Base-by-base conservation (phyloP, 2,113 vertebrate species). In the Verasper variegatus region DNA sequence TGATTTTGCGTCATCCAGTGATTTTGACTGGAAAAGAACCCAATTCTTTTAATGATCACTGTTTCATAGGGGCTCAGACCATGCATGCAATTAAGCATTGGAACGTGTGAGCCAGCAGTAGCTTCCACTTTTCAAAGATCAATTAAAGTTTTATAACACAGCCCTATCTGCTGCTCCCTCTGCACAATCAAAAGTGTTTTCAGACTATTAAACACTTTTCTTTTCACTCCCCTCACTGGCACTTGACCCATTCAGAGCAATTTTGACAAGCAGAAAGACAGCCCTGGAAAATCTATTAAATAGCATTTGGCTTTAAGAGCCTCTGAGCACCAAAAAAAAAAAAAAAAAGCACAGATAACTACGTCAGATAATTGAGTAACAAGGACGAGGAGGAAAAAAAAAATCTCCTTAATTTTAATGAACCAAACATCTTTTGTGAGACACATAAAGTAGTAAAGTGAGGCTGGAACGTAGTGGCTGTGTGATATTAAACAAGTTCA, bases 261-360 rank as follows among this genome's bases (percentile, higher is more conserved):
- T 92, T 95, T 93, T 89, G 92, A 92, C 86, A 78, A 90, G 87
- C 83, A 87, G 74, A 90, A 81, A 90, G 87, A 94, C 86, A 92
- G 87, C 72, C 80, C 81, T 11, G 92, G 94, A 94, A 94, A 95
- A 94, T 93, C 93, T 93, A 92, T 93, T 94, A 94, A 94, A 93
- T 81, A 88, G 68, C 59, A 75, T 89, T 87, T 81, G 67, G 80
- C 84, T 91, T 89, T 91, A 92, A 86, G 83, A 89, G 84, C 57
- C 85, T 80, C 62, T 70, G 68, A 75, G 76, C 77, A 83, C 68
- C n/a, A n/a, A 4, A 1, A 42, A 86, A 77, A 84, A 83, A 24
- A 86, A 77, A 81, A 81, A 83, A 82, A 85, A 78, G 73, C 21
- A 77, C 64, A 79, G 71, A 92, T 91, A 51, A 6, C 74, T 84